Evolutionary conservation across 2,113 vertebrate species (phyloP).

Genomic region (Chaetodon auriga): DNA sequence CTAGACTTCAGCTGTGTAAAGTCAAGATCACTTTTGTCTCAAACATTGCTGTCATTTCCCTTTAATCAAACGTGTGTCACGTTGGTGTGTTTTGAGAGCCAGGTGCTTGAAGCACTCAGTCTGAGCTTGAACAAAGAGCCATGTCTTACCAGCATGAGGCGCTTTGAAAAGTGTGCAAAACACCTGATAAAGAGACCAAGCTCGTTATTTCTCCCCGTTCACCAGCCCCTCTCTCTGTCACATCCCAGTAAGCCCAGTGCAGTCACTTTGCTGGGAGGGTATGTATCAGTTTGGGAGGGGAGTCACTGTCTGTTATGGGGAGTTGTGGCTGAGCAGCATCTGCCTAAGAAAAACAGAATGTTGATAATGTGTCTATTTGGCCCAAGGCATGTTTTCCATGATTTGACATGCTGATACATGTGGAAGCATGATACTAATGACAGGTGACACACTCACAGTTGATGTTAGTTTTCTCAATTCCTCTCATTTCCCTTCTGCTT

Average conservation of each 20-base stretch:
- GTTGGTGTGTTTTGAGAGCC: conserved; percentile 13
- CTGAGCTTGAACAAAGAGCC: conserved; percentile 44
- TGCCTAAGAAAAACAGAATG: conserved; percentile 41
- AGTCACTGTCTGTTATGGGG: conserved; percentile 46
- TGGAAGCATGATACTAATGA: conserved; percentile 59
- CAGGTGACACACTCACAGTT: conserved; percentile 54
- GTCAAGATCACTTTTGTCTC: conserved; percentile 36
- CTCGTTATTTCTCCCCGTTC: conserved; percentile 26
- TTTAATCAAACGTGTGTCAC: conserved; percentile 42
- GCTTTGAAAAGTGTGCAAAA: conserved; percentile 35
- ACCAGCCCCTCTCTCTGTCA: conserved; percentile 24
- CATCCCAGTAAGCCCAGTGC: conserved; percentile 11
- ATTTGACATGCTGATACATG: conserved; percentile 66
- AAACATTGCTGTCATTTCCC: conserved; percentile 16
- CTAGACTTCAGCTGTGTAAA: conserved; percentile 4
- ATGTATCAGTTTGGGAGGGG: conserved; percentile 37
- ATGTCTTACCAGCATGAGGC: conserved; percentile 13
- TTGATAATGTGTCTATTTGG: conserved; percentile 54
- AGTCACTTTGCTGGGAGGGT: conserved; percentile 5
- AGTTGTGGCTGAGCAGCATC: conserved; percentile 12
- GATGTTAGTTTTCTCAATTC: conserved; percentile 33
- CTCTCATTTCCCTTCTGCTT: conserved; percentile 7
- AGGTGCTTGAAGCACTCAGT: conserved; percentile 23
- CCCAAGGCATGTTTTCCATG: conserved; percentile 58
- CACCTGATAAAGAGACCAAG: conserved; percentile 28